These are phyloP conservation scores for Etheostoma spectabile DNA, from an alignment of 2,113 vertebrate species.

Conservation along the genomic window DNA sequence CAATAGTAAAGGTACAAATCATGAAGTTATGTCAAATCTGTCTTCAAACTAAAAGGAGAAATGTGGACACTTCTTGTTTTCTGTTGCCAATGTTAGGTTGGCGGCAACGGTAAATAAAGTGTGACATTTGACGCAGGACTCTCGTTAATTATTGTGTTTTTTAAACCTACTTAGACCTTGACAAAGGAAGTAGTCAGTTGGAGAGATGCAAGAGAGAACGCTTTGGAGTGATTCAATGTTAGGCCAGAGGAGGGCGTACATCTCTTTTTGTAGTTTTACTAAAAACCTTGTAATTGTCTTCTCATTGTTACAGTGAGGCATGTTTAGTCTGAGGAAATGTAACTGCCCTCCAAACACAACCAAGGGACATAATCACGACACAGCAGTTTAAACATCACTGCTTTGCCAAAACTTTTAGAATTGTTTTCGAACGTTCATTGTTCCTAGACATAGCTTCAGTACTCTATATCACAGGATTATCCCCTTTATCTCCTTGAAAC, in stretches of 20 bases:
- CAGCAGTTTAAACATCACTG: not conserved
- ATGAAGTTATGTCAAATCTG: not conserved
- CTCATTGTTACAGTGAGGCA: not conserved
- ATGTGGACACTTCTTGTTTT: not conserved
- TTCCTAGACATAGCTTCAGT: not conserved
- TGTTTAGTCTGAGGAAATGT: not conserved
- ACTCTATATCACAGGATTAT: not conserved
- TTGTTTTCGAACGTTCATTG: not conserved
- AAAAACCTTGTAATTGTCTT: not conserved
- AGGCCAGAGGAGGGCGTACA: slow-evolving; percentile 29
- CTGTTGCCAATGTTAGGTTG: not conserved
- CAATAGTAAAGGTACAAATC: not conserved
- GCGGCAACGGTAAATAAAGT: not conserved
- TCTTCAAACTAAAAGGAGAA: not conserved
- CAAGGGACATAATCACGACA: not conserved
- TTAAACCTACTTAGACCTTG: not conserved
- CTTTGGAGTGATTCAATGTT: not conserved
- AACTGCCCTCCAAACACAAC: not conserved
- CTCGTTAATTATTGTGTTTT: not conserved
- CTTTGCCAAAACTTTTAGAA: not conserved
- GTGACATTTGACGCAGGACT: not conserved
- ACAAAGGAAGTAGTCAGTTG: not conserved
- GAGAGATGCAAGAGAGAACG: not conserved
- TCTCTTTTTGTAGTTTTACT: too few relatives aligned
- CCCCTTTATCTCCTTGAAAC: not conserved